Evolutionary conservation across 30 jellyfish, hydroid and myxozoan genomes (phyloP).

Genomic region (Aurelia aurita complex sp. Pacific): DNA sequence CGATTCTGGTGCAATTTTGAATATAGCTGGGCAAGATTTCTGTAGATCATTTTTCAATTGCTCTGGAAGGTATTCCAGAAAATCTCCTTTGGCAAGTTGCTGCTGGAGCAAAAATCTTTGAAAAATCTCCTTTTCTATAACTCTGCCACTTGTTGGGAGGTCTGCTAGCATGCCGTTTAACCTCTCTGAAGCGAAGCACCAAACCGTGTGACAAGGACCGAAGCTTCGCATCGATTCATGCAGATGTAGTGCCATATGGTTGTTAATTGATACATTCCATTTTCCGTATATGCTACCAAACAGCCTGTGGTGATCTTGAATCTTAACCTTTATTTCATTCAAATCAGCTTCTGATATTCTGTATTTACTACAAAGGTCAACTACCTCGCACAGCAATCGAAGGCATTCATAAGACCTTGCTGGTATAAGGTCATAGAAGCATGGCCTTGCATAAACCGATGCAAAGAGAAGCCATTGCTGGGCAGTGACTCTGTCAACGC

Average conservation of each 20-base stretch:
- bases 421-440: no score
- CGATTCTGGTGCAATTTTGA: background rate
- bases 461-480: no score
- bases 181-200: background rate
- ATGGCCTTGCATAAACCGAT: no score
- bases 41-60: background rate
- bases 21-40: background rate
- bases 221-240: background rate
- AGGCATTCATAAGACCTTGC: no score
- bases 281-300: no score
- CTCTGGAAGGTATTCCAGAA: background rate
- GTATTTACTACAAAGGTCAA: no score
- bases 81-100: background rate
- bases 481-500: no score
- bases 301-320: background rate
- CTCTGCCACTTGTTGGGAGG: background rate
- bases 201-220: background rate
- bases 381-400: no score
- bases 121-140: background rate
- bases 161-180: no score
- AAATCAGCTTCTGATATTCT: background rate
- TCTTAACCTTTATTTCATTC: background rate
- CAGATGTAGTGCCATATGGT: no score
- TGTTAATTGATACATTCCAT: no score
- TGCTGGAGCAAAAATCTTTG: background rate